These are phyloP conservation scores for Portunus trituberculatus DNA, from an alignment of 1,140 invertebrate genomes.

Conservation along the genomic window DNA sequence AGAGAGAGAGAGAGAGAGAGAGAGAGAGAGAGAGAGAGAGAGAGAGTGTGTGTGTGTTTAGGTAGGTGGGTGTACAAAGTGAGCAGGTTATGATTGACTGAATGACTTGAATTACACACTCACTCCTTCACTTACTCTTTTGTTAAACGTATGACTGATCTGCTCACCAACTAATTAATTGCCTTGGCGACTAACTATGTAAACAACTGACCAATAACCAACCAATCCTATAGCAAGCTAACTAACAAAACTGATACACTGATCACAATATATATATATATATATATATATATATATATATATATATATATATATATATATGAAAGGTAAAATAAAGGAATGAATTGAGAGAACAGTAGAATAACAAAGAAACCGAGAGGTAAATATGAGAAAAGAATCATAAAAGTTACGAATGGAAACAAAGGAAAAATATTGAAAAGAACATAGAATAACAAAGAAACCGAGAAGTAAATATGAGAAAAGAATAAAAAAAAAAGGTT, in stretches of 20 bases:
- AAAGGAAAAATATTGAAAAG: background rate
- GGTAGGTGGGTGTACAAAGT: too few species aligned
- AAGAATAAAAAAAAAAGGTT: background rate
- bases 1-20: background rate
- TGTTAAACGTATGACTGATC: too few species aligned
- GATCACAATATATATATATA: constrained; percentile 3
- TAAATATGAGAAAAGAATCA: background rate
- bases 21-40: background rate
- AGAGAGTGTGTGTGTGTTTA: background rate
- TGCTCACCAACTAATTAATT: too few species aligned
- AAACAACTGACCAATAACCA: too few species aligned
- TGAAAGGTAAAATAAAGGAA: background rate
- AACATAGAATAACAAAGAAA: background rate
- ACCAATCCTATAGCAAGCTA: too few species aligned
- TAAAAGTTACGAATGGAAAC: too few species aligned
- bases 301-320: constrained; percentile 46
- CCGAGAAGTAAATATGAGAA: background rate
- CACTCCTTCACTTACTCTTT: too few species aligned
- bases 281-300: constrained; percentile 33
- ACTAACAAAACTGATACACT: too few species aligned
- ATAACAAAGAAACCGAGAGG: background rate
- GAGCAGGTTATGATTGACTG: too few species aligned
- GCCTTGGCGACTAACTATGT: too few species aligned
- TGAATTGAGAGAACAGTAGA: background rate
- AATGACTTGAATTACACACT: too few species aligned